Evolutionary conservation across 64 coral and sea anemone genomes (phyloP).

Genomic region (Montipora capricornis): DNA sequence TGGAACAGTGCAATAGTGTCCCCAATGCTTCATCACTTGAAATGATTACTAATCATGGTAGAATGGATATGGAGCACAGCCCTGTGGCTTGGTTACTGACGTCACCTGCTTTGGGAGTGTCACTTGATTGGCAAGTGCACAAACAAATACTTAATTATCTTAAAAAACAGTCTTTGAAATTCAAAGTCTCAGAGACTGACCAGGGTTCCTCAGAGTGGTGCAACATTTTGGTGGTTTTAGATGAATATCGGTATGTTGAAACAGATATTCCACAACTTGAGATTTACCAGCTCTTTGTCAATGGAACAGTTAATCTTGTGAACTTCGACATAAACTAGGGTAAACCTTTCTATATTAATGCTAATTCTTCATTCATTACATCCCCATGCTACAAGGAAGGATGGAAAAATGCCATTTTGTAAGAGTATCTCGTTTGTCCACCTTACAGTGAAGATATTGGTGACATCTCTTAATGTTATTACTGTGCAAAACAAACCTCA

Average conservation of each 20-base stretch:
- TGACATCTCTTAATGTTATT: no score
- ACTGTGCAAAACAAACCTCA: no score
- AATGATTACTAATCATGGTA: neutral
- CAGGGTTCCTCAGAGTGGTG: neutral
- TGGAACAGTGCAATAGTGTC: neutral
- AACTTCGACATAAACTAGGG: slow-evolving; percentile 36
- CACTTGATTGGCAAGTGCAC: slow-evolving; percentile 38
- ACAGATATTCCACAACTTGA: slow-evolving; percentile 22
- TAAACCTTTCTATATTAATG: no score
- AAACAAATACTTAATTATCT: neutral
- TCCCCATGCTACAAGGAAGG: no score
- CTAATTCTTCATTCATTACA: no score
- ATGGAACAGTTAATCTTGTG: slow-evolving; percentile 7
- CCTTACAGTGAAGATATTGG: no score
- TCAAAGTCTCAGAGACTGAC: neutral
- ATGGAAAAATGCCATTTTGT: no score
- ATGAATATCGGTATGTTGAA: slow-evolving; percentile 27
- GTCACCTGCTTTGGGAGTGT: slow-evolving; percentile 32
- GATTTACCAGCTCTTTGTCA: neutral
- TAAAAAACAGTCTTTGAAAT: neutral
- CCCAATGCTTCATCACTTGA: neutral
- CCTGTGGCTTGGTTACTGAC: slow-evolving; percentile 42
- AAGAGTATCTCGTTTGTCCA: no score
- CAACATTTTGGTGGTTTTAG: slow-evolving; percentile 17
- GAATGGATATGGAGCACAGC: neutral